Evolutionary conservation across 2,113 vertebrate species (phyloP), one percentile per base, ranked within the genome.

Genomic region (Chinchilla lanigera): DNA sequence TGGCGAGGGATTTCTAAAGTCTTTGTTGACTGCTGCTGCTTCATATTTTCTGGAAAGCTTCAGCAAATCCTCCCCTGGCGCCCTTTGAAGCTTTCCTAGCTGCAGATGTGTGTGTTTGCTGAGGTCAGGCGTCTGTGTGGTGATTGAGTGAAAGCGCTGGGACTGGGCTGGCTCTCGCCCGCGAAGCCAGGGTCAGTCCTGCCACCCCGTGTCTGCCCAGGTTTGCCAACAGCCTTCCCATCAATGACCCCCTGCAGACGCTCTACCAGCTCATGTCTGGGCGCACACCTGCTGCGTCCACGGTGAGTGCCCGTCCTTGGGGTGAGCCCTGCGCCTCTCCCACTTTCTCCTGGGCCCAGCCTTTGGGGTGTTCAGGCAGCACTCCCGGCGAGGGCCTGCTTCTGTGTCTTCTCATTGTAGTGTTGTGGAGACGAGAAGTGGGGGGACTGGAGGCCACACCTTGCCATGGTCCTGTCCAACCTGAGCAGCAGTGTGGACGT

Each of bases 191-290:
- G 87, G 16, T 89, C 12, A 58, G 26, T 73, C 38, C 83, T 50
- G 80, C 58, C 85, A 10, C 35, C 3, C 16, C 52, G 2, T 87
- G 0, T 91, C 17, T 56, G 24, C 94, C 14, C 58, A 99, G 99
- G 96, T 99, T 99, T 98, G 99, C 99, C 98, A 99, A 99, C 98
- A 99, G 99, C 87, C 99, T 99, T 90, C 99, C 99, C 0, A 99
- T 99, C 98, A 99, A 99, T 26, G 99, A 99, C 92, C 99, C 99
- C 61, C 98, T 99, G 71, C 99, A 99, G 98, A 99, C 99, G 0
- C 99, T 99, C 83, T 99, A 99, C 98, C 99, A 99, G 98, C 99
- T 99, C 94, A 99, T 99, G 99, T 99, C 99, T 4, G 99, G 99
- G 33, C 99, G 99, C 96, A 99, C 99, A 99, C 99, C 99, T 7